Base-by-base conservation (phyloP, 92 coral and sea anemone genomes). In the Pocillopora grandis region DNA sequence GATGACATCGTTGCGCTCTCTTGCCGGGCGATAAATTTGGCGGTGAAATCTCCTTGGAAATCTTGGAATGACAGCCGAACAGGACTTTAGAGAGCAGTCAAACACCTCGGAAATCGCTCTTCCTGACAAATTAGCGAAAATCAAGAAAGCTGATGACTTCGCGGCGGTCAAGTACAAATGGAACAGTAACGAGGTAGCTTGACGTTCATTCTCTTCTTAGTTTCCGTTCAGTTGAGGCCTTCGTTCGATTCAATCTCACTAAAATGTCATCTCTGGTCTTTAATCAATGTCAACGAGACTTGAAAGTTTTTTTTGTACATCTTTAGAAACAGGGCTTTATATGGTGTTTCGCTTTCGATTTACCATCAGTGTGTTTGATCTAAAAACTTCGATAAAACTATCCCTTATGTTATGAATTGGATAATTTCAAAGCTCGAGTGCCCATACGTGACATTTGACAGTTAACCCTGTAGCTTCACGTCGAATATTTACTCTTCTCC, bases 121-220 rank as follows among this genome's bases (percentile, higher is more conserved):
- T 66, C 98, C 98, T 13, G 98, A 86, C 75, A 92, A 94, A 84
- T 84, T 94, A 90, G 85, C 93, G 68, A 85, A 86, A 80, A 94
- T 94, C 87, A 94, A 92, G 87, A 92, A 90, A 69, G 98, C 98
- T 35, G 94, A 92, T 76, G 83, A 87, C 77, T 88, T 94, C 71
- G 88, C 98, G 72, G 85, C 92, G 59, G 77, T 85, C 81, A 94
- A 94, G 80, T 91, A 91, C 61, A 88, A 89, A 75, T 94, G 98
- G 98, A 94, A 94, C 90, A 84, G 90, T 61, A 94, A 90, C 77
- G 98, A 94, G 98, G 98, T 94, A 82, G 70, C 84, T 80, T 55
- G 31, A 61, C 68, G n/a, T 23, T 62, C 10, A 59, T 49, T 33
- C 56, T 75, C 20, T 72, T 52, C 76, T 21, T 64, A 80, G 69